Conservation (phyloP, 92 coral and sea anemone genomes). For the Virgularia gustaviana region DNA sequence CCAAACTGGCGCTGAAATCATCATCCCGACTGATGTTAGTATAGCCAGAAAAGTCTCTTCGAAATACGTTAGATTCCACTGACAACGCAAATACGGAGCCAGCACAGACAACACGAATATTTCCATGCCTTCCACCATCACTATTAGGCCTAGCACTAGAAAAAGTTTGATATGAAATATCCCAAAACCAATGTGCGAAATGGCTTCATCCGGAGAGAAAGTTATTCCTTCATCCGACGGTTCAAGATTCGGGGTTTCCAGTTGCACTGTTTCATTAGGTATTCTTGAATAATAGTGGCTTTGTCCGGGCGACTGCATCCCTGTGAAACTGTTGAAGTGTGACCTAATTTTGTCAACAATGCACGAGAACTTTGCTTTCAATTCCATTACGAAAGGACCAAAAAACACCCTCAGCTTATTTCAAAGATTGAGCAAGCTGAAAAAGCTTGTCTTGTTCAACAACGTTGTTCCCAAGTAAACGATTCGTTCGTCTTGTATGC, state of each 20-base stretch:
- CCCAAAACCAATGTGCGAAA: conserved; percentile 56
- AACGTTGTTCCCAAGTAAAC: too few species aligned
- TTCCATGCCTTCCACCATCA: conserved; percentile 67
- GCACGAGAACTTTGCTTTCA: too few species aligned
- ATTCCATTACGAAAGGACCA: too few species aligned
- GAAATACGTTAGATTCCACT: conserved; percentile 47
- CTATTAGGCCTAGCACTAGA: conserved; percentile 46
- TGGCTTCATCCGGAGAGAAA: conserved; percentile 60
- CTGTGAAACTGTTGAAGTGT: too few species aligned
- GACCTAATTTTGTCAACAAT: too few species aligned
- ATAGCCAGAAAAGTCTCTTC: conserved; percentile 47
- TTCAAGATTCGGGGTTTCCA: background rate
- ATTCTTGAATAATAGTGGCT: conserved; percentile 12
- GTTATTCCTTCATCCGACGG: conserved; percentile 19
- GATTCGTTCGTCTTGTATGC: too few species aligned
- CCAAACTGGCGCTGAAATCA: conserved; percentile 50
- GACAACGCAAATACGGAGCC: conserved; percentile 55
- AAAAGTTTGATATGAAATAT: conserved; percentile 52
- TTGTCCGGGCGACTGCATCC: too few species aligned
- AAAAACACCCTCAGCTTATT: too few species aligned
- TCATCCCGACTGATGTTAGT: conserved; percentile 56
- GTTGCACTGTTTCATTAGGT: conserved; percentile 8
- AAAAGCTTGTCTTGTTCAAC: too few species aligned
- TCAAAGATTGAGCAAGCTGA: too few species aligned
- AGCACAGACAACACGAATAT: conserved; percentile 55